phyloP scores from a whole-genome alignment of 2,797 vertebrate species.

The Diplodus puntazzo region DNA sequence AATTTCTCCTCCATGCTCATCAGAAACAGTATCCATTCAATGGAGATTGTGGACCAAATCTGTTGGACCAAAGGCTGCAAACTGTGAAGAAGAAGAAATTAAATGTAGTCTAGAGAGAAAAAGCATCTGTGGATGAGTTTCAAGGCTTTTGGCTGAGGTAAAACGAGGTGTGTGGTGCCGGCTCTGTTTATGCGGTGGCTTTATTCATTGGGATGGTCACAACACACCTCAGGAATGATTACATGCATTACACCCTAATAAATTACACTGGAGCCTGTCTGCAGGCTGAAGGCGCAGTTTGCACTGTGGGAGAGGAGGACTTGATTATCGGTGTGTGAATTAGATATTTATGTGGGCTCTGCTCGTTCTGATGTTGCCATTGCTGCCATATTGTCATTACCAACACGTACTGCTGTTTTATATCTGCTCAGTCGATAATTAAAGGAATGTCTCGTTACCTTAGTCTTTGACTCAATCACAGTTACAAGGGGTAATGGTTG shows the following conservation, averaged over 20 bases:
- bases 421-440: slow-evolving; percentile 4
- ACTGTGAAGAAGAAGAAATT: neutral
- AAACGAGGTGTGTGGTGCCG: slow-evolving; percentile 6
- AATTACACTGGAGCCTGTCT: slow-evolving; percentile 30
- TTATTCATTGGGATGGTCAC: slow-evolving; percentile 45
- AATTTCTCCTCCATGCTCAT: neutral
- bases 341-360: slow-evolving; percentile 20
- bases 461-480: too few species aligned
- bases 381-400: neutral
- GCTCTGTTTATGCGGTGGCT: slow-evolving; percentile 12
- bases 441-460: neutral
- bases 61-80: neutral
- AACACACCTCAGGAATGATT: slow-evolving; percentile 51
- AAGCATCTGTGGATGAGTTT: neutral
- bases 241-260: slow-evolving; percentile 55
- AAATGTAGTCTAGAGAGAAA: neutral
- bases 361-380: slow-evolving; percentile 10
- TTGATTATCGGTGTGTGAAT: slow-evolving; percentile 56
- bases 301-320: slow-evolving; percentile 40
- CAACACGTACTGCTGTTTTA: slow-evolving; percentile 13
- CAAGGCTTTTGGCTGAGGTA: neutral
- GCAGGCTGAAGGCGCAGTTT: slow-evolving; percentile 30
- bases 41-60: neutral
- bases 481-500: too few species aligned
- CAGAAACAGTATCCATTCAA: neutral